A percentile compares a stretch with the other conserved stretches of the same genome.
These are phyloP conservation scores for Phocoena sinus DNA, from an alignment of 2,113 vertebrate genomes.

Conservation along the genomic window DNA sequence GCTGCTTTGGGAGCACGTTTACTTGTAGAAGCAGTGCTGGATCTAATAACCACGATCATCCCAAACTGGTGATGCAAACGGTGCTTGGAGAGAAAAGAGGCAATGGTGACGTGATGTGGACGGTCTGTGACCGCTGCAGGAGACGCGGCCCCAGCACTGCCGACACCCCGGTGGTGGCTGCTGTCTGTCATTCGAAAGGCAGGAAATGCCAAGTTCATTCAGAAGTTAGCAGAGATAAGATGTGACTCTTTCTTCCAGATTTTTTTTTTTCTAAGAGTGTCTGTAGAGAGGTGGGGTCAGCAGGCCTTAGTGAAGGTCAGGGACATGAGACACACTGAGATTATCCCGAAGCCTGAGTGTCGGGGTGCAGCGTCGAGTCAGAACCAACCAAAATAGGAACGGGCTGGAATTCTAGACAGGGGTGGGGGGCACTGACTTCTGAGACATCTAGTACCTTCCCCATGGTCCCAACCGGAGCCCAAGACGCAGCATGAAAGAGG, in stretches of 20 bases:
- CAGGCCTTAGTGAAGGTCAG: background rate
- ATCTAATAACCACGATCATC: fast-evolving
- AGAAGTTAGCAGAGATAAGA: background rate
- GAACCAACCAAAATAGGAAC: background rate
- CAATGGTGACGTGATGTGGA: fast-evolving
- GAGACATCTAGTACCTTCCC: background rate
- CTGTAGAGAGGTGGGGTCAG: background rate
- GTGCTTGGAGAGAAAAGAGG: fast-evolving
- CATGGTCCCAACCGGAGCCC: background rate
- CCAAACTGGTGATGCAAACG: fast-evolving
- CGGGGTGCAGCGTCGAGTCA: fast-evolving
- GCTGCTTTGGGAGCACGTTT: fast-evolving
- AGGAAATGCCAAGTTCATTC: background rate
- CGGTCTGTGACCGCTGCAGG: fast-evolving
- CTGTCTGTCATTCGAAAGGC: background rate
- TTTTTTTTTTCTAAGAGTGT: background rate
- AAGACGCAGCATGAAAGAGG: background rate
- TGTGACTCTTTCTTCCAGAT: background rate
- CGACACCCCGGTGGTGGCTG: fast-evolving
- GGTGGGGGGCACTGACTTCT: background rate
- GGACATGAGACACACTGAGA: background rate
- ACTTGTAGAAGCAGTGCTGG: fast-evolving
- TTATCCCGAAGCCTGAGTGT: background rate
- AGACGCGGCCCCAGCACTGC: background rate
- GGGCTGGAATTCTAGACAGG: background rate